Percentiles rank a stretch among this genome's conserved stretches.
Conservation (phyloP, 1,140 invertebrate genomes). For the Zaprionus davidi region DNA sequence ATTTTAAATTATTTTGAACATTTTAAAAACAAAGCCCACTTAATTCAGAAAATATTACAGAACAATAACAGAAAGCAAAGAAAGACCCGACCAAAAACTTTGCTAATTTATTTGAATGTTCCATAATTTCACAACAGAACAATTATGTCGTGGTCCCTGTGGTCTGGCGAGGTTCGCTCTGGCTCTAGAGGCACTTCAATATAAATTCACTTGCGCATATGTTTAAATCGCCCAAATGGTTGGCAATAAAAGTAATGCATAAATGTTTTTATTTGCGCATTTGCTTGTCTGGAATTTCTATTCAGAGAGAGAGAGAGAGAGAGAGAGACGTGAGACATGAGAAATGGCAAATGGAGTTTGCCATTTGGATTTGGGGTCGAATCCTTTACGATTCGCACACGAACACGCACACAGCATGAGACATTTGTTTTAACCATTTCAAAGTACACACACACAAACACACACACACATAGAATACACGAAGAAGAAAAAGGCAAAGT, state of each 20-base stretch:
- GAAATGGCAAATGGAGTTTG: constrained; percentile 36
- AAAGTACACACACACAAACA: constrained; percentile 19
- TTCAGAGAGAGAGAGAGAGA: constrained; percentile 6
- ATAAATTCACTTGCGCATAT: constrained; percentile 36
- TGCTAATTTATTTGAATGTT: constrained; percentile 22
- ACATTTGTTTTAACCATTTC: constrained; percentile 68
- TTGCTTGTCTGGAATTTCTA: constrained; percentile 47
- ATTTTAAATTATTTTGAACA: neutral
- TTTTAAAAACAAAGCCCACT: neutral
- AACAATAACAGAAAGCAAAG: neutral
- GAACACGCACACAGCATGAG: constrained; percentile 35
- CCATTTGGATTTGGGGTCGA: constrained; percentile 58
- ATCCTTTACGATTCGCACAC: constrained; percentile 42
- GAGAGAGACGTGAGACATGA: constrained; percentile 34
- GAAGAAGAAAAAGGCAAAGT: neutral
- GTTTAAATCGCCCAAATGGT: constrained; percentile 38
- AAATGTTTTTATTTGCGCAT: constrained; percentile 60
- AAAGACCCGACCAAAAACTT: neutral
- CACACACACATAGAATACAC: neutral
- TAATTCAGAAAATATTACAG: neutral
- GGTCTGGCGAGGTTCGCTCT: neutral
- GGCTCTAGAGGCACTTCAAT: constrained; percentile 5
- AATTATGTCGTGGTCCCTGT: neutral
- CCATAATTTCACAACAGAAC: constrained; percentile 10
- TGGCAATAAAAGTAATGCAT: constrained; percentile 61